Evolutionary conservation across 2,113 vertebrate genomes (phyloP).

Genomic region (Strigops habroptila): DNA sequence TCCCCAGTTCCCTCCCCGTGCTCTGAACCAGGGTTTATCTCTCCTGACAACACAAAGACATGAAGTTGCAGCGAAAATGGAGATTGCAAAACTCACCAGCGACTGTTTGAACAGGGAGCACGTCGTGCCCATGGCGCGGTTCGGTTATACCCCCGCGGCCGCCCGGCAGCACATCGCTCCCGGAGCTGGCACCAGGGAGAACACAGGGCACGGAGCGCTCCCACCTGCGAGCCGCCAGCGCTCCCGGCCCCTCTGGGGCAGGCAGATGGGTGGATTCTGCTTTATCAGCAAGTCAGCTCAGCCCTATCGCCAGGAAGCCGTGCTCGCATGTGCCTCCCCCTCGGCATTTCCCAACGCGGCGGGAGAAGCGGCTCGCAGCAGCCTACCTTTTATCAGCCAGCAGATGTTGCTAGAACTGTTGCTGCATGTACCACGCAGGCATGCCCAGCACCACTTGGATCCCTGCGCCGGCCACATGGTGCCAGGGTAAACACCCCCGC

Average conservation of each 20-base stretch:
- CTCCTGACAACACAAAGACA: not conserved
- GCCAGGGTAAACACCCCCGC: constrained; percentile 59
- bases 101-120: not conserved
- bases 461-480: not conserved
- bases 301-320: constrained; percentile 63
- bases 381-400: constrained; percentile 60
- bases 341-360: constrained; percentile 14
- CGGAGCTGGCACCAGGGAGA: not conserved
- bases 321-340: constrained; percentile 27
- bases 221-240: not conserved
- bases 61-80: not conserved
- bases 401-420: constrained; percentile 62
- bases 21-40: not conserved
- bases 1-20: not conserved
- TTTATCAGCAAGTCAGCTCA: constrained; percentile 59
- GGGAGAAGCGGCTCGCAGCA: not conserved
- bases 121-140: not conserved
- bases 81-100: constrained; percentile 53
- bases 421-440: constrained; percentile 17
- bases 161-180: not conserved
- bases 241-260: constrained; percentile 20
- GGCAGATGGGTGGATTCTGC: constrained; percentile 55
- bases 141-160: not conserved
- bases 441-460: constrained; percentile 2
- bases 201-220: not conserved